These are phyloP conservation scores for Melanaphis sacchari DNA, from an alignment of 1,140 invertebrate genomes.

Conservation along the genomic window DNA sequence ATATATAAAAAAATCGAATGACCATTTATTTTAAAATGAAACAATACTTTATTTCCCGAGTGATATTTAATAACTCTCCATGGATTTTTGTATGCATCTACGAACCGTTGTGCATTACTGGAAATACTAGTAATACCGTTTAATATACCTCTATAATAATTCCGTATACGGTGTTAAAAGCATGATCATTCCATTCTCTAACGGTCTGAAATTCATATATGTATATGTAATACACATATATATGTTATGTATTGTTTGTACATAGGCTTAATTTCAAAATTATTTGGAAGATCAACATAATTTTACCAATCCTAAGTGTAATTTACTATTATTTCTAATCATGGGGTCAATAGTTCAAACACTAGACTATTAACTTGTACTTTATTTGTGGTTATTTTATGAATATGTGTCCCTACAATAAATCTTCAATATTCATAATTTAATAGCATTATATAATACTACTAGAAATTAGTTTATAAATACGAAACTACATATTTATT, in stretches of 20 bases:
- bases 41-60: background rate
- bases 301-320: too few species aligned
- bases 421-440: too few species aligned
- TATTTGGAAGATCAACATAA: background rate
- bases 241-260: too few species aligned
- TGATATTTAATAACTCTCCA: background rate
- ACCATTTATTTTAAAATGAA: background rate
- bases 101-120: background rate
- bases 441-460: too few species aligned
- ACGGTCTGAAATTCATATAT: background rate
- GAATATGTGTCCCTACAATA: too few species aligned
- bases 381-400: too few species aligned
- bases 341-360: too few species aligned
- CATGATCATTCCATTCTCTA: background rate
- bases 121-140: constrained; percentile 48
- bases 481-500: too few species aligned
- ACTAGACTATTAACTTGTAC: too few species aligned
- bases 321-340: too few species aligned
- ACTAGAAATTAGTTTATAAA: too few species aligned
- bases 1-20: background rate
- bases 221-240: background rate
- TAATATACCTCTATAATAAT: background rate
- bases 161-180: constrained; percentile 6
- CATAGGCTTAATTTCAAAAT: background rate
- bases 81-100: background rate